Conservation (phyloP, 2,888 invertebrate species). For the Nudaria mundana region DNA sequence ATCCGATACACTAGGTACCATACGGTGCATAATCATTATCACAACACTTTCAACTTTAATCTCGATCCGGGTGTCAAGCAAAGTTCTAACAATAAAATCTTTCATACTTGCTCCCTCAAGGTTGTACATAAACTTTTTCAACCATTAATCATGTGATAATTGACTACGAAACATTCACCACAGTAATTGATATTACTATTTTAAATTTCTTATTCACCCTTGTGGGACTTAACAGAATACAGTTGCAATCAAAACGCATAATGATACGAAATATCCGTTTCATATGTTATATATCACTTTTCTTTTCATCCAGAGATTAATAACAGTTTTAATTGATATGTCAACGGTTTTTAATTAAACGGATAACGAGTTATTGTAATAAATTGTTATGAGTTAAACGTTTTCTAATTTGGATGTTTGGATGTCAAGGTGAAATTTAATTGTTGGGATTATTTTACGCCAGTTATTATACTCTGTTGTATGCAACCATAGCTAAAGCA, state of each 20-base stretch:
- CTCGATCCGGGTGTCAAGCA: conserved; percentile 3
- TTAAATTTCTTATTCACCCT: conserved; percentile 13
- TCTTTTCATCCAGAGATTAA: conserved; percentile 6
- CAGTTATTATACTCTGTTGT: background rate
- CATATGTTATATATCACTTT: conserved; percentile 12
- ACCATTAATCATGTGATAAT: conserved; percentile 28
- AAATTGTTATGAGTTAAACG: conserved; percentile 1
- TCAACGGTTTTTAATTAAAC: conserved; percentile 15
- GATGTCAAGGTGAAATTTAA: conserved; percentile 6
- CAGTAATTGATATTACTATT: conserved; percentile 29
- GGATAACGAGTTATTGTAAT: conserved; percentile 6
- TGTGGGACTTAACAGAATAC: conserved; percentile 8
- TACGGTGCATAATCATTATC: too few species aligned
- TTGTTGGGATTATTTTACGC: conserved; percentile 3
- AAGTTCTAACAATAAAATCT: conserved; percentile 5
- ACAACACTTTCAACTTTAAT: too few species aligned
- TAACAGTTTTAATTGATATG: conserved; percentile 15
- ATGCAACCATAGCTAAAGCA: background rate
- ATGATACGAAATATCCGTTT: conserved; percentile 10
- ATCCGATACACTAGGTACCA: too few species aligned
- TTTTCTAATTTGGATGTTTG: conserved; percentile 1
- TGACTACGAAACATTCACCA: conserved; percentile 20
- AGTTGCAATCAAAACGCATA: conserved; percentile 8
- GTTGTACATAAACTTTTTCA: conserved; percentile 8
- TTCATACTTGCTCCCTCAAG: conserved; percentile 7